Percentiles rank a stretch among this genome's conserved stretches.
These are phyloP conservation scores for Taenaris catops DNA, from an alignment of 2,888 invertebrate genomes.

Conservation along the genomic window DNA sequence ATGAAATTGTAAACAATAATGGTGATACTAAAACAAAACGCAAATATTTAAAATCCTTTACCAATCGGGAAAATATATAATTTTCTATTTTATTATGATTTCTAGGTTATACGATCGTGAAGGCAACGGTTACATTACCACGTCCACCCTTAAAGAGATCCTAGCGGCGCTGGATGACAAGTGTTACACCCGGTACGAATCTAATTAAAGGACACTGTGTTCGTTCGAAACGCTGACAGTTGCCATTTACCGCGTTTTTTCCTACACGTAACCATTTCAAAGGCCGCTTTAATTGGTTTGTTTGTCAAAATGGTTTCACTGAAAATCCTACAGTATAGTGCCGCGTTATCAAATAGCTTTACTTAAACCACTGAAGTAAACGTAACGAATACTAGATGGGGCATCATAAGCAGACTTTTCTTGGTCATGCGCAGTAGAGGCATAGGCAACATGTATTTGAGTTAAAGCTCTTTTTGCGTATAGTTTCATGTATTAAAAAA, in stretches of 20 bases:
- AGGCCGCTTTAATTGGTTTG: conserved; percentile 57
- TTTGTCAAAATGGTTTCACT: conserved; percentile 33
- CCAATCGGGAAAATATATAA: no score
- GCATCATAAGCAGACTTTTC: no score
- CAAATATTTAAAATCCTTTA: no score
- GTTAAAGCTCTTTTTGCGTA: no score
- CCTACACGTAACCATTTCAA: conserved; percentile 44
- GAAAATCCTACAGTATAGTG: conserved; percentile 19
- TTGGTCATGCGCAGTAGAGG: no score
- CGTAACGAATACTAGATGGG: no score
- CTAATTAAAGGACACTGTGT: conserved; percentile 74
- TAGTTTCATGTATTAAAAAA: no score
- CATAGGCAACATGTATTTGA: no score
- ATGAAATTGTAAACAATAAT: no score
- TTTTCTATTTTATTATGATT: conserved; percentile 3
- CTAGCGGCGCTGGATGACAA: conserved; percentile 85
- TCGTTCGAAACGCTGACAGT: conserved; percentile 69
- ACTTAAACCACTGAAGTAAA: conserved; percentile 28
- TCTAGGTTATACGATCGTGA: conserved; percentile 94
- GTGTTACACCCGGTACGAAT: conserved; percentile 72
- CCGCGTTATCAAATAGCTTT: conserved; percentile 3
- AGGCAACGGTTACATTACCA: conserved; percentile 96
- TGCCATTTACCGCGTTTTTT: conserved; percentile 58
- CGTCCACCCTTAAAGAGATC: conserved; percentile 95
- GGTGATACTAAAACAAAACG: no score